Evolutionary conservation across 2,888 invertebrate genomes (phyloP), one percentile per base, ranked within the genome.

Genomic region (Parnassius glacialis): DNA sequence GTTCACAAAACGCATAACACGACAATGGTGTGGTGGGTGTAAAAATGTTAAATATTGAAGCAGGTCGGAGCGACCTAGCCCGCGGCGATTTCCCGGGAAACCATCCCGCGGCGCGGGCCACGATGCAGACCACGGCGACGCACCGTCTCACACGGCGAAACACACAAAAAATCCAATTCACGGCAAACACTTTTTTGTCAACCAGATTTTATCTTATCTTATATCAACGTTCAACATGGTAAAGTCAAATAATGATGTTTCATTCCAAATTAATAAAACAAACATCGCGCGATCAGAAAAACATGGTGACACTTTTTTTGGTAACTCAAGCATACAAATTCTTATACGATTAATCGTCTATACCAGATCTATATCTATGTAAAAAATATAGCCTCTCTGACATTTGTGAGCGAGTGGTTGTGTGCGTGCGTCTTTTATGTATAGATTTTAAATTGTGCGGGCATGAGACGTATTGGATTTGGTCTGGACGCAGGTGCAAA

Each of bases 171-270:
- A 86, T 73, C 79, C 79, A 77, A 80, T 82, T 81, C 81, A 59
- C 59, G 16, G 52, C 59, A 80, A 72, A 71, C 48, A 45, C 45
- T 83, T 87, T 87, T 87, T 78, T 34, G 34, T 81, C 65, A 75
- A 69, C 70, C 72, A 71, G 67, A 73, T 79, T 74, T 88, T 90
- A 90, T 90, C 90, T 84, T 13, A 3, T 9, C 77, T 84, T 79
- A 83, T 81, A 90, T 90, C 90, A 85, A 79, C 80, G 77, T 81
- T 72, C 76, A 73, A 76, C 81, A 81, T 90, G 89, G 90, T 90
- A 85, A 87, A 90, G 83, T 89, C 85, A 90, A 87, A 90, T 91
- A 90, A 89, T 90, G 90, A 90, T 90, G 90, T 91, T 90, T 85
- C 87, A 84, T 89, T 85, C 74, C 71, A 76, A 81, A 81, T 78